Evolutionary conservation across 2,797 vertebrate genomes (phyloP).

Genomic region (Pseudomugil gertrudae): DNA sequence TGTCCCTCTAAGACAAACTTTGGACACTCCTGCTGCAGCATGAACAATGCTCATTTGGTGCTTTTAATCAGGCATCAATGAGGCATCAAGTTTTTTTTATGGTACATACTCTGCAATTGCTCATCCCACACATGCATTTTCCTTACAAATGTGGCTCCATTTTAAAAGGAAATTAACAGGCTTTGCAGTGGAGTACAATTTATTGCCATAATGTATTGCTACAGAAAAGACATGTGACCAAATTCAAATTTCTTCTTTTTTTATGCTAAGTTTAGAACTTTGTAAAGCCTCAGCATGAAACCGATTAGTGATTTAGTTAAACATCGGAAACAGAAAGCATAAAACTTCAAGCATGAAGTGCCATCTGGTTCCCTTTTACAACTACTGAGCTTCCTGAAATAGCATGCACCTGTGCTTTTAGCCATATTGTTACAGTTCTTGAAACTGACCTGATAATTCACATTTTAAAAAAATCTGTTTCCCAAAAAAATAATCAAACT

Average conservation of each 20-base stretch:
- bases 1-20: too few relatives aligned
- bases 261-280: background rate
- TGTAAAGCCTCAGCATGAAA: background rate
- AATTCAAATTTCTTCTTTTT: background rate
- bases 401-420: background rate
- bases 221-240: background rate
- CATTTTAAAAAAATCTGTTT: background rate
- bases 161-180: too few relatives aligned
- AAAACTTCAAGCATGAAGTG: background rate
- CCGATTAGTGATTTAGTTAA: background rate
- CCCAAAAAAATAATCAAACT: background rate
- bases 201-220: too few relatives aligned
- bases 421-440: background rate
- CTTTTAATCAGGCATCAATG: background rate
- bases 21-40: too few relatives aligned
- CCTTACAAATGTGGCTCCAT: too few relatives aligned
- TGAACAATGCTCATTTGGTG: background rate
- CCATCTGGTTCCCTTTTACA: background rate
- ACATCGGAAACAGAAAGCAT: background rate
- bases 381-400: background rate
- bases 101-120: too few relatives aligned
- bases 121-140: too few relatives aligned
- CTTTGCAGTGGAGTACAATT: too few relatives aligned
- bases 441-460: background rate
- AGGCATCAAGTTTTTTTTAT: too few relatives aligned